Base-by-base conservation (phyloP, 2,888 invertebrate genomes). In the Lymantria monacha region DNA sequence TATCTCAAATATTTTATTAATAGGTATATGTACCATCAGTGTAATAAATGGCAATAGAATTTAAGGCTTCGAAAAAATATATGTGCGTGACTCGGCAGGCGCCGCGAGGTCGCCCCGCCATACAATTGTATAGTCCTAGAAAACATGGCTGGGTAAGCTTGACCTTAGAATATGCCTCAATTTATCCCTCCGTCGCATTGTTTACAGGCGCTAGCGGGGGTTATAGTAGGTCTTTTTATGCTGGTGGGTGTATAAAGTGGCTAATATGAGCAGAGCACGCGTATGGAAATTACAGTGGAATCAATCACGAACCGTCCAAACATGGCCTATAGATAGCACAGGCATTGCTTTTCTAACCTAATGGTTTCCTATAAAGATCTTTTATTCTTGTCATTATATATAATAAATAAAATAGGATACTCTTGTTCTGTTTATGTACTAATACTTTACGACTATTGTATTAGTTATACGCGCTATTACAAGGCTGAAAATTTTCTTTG, bases 251-350 rank as follows among this genome's bases (percentile, higher is more conserved):
- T 78, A 78, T 79, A 83, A 83, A 85, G 83, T 85, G 81, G 87
- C 84, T 88, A 88, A 89, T 89, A 85, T 83, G 85, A 85, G 76
- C 82, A 77, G 82, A 85, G 78, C 88, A 88, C 87, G 88, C 87
- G 87, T 90, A 90, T 88, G 90, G 87, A 90, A 90, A 90, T 90
- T 87, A 87, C 86, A 81, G 83, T 82, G 76, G 77, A 89, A 90
- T 90, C 89, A 90, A 90, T 90, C 90, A 89, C 87, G 87, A 83
- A 81, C 79, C 75, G 72, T 76, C 81, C 76, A 84, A 87, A 87
- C 81, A 85, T 82, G 75, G 71, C 74, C 71, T 71, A 74, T 70
- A 81, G 86, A 86, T 80, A 83, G 77, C 78, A 74, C 81, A 85
- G 85, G 85, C 81, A 83, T 83, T 79, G 76, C 69, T 67, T 74